Conservation (phyloP, 2,797 vertebrate genomes). For the Parauchenoglanis punctatus region DNA sequence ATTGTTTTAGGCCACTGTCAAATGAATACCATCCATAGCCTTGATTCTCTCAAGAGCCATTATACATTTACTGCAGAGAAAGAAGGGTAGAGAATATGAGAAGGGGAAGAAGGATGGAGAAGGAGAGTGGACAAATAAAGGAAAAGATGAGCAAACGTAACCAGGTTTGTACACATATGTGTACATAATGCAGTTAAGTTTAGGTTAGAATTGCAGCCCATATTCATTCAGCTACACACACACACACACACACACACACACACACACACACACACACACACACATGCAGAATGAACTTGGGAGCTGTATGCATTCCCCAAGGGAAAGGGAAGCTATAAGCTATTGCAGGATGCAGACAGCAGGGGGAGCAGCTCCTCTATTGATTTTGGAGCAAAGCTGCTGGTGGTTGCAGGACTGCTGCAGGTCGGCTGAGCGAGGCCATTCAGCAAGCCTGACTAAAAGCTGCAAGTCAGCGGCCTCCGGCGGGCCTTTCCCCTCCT, state of each 20-base stretch:
- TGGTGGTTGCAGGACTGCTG: constrained; percentile 41
- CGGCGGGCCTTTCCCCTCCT: constrained; percentile 32
- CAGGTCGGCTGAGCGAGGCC: constrained; percentile 40
- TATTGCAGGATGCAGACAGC: constrained; percentile 83
- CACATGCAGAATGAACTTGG: not conserved
- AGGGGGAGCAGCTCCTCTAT: constrained; percentile 98
- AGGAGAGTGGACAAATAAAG: not conserved
- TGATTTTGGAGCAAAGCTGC: constrained; percentile 59
- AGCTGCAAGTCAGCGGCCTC: constrained; percentile 43
- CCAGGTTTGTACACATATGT: not conserved
- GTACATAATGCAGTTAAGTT: not conserved
- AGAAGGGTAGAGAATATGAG: not conserved
- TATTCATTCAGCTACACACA: not conserved
- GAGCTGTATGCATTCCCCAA: constrained; percentile 33
- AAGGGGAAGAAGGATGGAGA: not conserved
- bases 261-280: not conserved
- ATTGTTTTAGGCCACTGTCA: constrained; percentile 44
- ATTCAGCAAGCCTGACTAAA: constrained; percentile 40
- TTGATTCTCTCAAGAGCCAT: constrained; percentile 5
- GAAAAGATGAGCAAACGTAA: not conserved
- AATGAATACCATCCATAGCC: constrained; percentile 41
- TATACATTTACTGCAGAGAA: constrained; percentile 20
- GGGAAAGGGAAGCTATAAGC: constrained; percentile 67
- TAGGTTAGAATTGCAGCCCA: not conserved
- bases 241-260: not conserved